Evolutionary conservation across 2,113 vertebrate species (phyloP).

Genomic region (Spilogale gracilis): DNA sequence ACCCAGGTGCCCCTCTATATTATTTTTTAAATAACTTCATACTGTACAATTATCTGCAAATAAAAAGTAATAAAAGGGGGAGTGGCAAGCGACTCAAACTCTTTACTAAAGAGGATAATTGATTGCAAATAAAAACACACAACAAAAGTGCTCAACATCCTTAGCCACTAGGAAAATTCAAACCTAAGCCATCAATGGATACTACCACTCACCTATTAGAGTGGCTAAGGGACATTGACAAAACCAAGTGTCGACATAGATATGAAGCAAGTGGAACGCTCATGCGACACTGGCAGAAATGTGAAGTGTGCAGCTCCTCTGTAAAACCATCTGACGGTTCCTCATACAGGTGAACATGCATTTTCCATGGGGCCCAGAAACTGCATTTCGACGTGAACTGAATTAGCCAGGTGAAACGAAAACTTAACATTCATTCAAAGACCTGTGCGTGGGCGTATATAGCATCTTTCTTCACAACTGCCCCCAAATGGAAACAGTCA

Average conservation of each 20-base stretch:
- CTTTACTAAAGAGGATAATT: not conserved
- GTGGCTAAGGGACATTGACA: not conserved
- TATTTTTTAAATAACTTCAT: not conserved
- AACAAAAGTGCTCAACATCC: not conserved
- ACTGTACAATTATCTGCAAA: not conserved
- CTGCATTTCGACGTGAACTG: not conserved
- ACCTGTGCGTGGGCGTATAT: not conserved
- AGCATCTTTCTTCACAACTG: not conserved
- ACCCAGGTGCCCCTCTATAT: not conserved
- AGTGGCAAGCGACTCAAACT: not conserved
- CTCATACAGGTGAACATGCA: not conserved
- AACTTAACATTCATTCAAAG: not conserved
- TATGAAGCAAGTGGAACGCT: no score
- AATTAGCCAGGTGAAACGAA: not conserved
- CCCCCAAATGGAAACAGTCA: not conserved
- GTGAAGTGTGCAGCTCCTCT: not conserved
- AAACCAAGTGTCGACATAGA: not conserved
- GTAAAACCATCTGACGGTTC: not conserved
- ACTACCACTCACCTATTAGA: not conserved
- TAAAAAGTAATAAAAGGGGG: not conserved
- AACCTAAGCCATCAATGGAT: not conserved
- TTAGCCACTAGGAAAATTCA: not conserved
- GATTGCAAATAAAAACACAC: not conserved
- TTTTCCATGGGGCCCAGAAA: not conserved
- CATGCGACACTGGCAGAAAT: accelerated